Evolutionary conservation across 2,888 invertebrate species (phyloP), one percentile per base, ranked within the genome.

Genomic region (Salpingus planirostris): DNA sequence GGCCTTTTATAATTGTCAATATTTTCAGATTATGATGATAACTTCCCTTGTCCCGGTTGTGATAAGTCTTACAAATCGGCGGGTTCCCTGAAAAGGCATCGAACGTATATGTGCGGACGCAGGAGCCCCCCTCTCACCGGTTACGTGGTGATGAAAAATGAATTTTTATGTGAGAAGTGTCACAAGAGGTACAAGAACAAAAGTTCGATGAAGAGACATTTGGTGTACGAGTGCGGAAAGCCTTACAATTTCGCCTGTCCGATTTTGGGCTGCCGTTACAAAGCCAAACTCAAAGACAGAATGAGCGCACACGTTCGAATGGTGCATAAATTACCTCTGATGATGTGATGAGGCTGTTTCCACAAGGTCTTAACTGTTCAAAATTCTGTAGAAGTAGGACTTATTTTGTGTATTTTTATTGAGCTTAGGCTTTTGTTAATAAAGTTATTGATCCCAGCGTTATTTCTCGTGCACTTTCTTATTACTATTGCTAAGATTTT

Each of bases 171-270:
- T 26, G 15, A 28, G 7, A 23, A 30, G 14, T 44, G 43, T 15
- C 13, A 21, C 2, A 44, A 40, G 21, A 27, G 4, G 2, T 44
- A 46, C 22, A 35, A 36, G 21, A 26, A 11, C 22, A 28, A 29
- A 7, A 18, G 43, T 11, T 37, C 35, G 10, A 13, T 46, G 13
- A 31, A 42, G 30, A 33, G 57, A 12, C 58, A 58, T 37, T 34
- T 54, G 14, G 46, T 53, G 6, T 53, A 54, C 29, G 54, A 55
- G 29, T 58, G 58, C 22, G 50, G 51, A 2, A 56, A 58, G 32
- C 35, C 43, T 14, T 48, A 54, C 2, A 49, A 43, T 6, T 47
- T 57, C 5, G 31, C 42, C 10, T 58, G 58, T 41, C 55, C 57
- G 0, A 45, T 56, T 8, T n/a, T 44, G 1, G 38, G 43, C 6